phyloP scores from a whole-genome alignment of 2,113 vertebrate genomes.

The Probosciger aterrimus region DNA sequence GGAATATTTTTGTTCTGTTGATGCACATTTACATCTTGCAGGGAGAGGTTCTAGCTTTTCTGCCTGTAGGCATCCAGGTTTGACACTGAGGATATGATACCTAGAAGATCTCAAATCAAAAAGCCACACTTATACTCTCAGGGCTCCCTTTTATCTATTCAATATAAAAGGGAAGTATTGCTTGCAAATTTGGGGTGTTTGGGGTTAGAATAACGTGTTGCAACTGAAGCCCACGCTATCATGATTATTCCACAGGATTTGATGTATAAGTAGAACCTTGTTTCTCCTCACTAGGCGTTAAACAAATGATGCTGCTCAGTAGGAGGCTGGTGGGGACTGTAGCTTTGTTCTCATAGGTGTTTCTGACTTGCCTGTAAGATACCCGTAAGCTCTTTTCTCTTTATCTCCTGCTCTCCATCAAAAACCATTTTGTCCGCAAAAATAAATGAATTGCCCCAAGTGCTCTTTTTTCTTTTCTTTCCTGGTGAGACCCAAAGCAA shows the following conservation, averaged over 20 bases:
- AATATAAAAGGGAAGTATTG: neutral
- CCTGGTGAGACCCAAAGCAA: neutral
- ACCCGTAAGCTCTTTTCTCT: neutral
- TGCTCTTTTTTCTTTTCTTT: neutral
- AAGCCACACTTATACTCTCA: neutral
- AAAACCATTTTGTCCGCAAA: neutral
- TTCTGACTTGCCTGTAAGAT: neutral
- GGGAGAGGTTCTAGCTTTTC: neutral
- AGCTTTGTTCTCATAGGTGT: neutral
- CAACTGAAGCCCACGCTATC: neutral
- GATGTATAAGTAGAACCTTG: neutral
- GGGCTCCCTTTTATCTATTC: neutral
- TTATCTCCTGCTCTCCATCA: neutral
- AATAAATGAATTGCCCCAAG: neutral
- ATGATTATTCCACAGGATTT: neutral
- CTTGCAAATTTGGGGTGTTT: neutral
- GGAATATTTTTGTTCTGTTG: neutral
- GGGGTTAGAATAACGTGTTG: neutral
- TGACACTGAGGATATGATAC: neutral
- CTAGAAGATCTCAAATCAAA: neutral
- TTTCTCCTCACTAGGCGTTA: neutral
- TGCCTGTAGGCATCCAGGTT: neutral
- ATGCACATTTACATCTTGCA: neutral
- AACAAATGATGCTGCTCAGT: neutral
- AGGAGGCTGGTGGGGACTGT: neutral